Conservation (phyloP, 2,113 vertebrate species). For the Andinoacara biseriatus region DNA sequence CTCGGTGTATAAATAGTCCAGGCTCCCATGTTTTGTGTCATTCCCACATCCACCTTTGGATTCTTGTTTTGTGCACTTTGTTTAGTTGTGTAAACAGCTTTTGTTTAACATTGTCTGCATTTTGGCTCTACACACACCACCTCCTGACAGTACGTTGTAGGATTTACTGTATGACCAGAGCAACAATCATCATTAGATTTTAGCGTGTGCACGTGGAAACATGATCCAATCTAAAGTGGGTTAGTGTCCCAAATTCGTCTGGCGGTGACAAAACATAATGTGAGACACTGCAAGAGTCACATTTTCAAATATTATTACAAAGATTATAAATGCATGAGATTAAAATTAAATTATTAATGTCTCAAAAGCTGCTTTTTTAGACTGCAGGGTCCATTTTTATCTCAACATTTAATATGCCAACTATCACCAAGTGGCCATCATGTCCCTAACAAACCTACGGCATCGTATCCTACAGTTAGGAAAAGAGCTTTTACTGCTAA, state of each 20-base stretch:
- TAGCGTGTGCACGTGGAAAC: neutral
- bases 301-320: neutral
- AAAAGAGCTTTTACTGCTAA: neutral
- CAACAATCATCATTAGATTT: neutral
- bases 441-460: neutral
- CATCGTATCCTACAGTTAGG: neutral
- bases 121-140: neutral
- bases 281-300: neutral
- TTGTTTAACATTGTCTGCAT: neutral
- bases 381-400: neutral
- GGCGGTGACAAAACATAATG: accelerated
- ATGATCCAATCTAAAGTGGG: neutral
- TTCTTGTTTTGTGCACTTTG: neutral
- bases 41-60: accelerated
- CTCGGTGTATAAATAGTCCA: accelerated
- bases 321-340: neutral
- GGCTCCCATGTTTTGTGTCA: neutral
- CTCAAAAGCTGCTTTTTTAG: neutral
- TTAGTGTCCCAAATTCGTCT: too few species aligned
- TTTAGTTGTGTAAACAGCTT: neutral
- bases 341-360: neutral
- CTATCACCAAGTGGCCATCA: neutral
- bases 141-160: neutral
- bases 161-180: neutral
- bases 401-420: neutral